These are phyloP conservation scores for Aphodius granarius DNA, from an alignment of 2,888 invertebrate species.

Conservation along the genomic window DNA sequence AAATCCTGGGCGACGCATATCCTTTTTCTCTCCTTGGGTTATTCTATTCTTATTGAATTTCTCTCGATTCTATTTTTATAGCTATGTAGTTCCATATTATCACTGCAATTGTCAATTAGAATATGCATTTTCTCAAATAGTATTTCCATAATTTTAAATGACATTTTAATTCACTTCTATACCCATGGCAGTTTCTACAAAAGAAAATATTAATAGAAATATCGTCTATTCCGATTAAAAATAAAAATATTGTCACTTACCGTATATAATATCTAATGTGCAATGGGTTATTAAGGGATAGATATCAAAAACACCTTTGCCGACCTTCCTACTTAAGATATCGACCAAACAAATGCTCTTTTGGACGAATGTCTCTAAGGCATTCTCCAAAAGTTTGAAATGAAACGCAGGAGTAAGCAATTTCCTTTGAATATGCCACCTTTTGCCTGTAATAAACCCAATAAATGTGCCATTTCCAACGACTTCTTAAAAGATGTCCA, in stretches of 20 bases:
- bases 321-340: slow-evolving; percentile 46
- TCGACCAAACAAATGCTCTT: slow-evolving; percentile 39
- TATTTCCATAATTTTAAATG: too few species aligned
- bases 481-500: too few species aligned
- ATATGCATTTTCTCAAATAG: too few species aligned
- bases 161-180: slow-evolving; percentile 50
- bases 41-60: too few species aligned
- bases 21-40: too few species aligned
- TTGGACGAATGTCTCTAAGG: slow-evolving; percentile 40
- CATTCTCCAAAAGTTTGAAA: slow-evolving; percentile 43
- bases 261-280: slow-evolving; percentile 61
- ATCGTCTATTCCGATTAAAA: neutral
- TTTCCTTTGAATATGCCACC: slow-evolving; percentile 41
- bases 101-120: too few species aligned
- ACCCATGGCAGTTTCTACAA: slow-evolving; percentile 63
- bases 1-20: too few species aligned
- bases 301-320: slow-evolving; percentile 43
- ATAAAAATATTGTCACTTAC: slow-evolving; percentile 42
- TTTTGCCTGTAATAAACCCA: slow-evolving; percentile 25
- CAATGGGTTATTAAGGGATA: slow-evolving; percentile 62
- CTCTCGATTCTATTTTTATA: too few species aligned
- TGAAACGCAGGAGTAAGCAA: slow-evolving; percentile 45
- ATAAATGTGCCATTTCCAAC: neutral
- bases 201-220: too few species aligned
- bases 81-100: too few species aligned